Conservation (phyloP, 2,888 invertebrate species). For the Orthosia incerta region DNA sequence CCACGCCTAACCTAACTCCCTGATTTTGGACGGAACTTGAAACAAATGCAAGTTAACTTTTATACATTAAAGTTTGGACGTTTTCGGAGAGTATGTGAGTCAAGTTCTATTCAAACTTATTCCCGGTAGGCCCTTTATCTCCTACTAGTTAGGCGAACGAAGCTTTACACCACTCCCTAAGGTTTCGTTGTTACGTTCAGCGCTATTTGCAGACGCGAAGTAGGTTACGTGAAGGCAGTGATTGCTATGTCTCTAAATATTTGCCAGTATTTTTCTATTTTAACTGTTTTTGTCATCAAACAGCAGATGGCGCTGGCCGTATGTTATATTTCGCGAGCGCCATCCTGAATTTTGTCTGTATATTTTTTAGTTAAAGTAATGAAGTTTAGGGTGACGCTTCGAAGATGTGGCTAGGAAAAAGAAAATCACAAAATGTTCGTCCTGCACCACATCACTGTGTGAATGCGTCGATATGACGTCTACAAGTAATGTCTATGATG, state of each 20-base stretch:
- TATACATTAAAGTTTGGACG: slow-evolving; percentile 53
- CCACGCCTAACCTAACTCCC: slow-evolving; percentile 68
- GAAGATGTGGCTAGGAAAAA: slow-evolving; percentile 74
- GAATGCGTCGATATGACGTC: slow-evolving; percentile 71
- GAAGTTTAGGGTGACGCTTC: slow-evolving; percentile 87
- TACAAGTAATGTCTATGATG: slow-evolving; percentile 66
- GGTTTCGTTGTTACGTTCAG: slow-evolving; percentile 77
- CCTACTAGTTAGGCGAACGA: slow-evolving; percentile 70
- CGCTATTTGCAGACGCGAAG: slow-evolving; percentile 77
- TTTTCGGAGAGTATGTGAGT: slow-evolving; percentile 69
- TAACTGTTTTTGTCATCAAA: slow-evolving; percentile 48
- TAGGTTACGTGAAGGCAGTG: slow-evolving; percentile 82
- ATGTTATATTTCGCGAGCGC: slow-evolving; percentile 81
- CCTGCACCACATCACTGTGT: slow-evolving; percentile 69
- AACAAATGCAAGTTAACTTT: slow-evolving; percentile 46
- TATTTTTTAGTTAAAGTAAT: slow-evolving; percentile 35
- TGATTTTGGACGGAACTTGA: slow-evolving; percentile 68
- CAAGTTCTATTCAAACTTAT: slow-evolving; percentile 80
- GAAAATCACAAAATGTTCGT: slow-evolving; percentile 68
- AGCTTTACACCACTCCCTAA: slow-evolving; percentile 57
- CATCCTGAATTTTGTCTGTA: slow-evolving; percentile 82
- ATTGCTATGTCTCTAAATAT: slow-evolving; percentile 74
- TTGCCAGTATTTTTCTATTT: slow-evolving; percentile 25
- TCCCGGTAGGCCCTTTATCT: slow-evolving; percentile 71
- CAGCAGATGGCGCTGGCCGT: slow-evolving; percentile 89